These are phyloP conservation scores for Phenganax marumi DNA, from an alignment of 92 coral and sea anemone genomes.

Conservation along the genomic window DNA sequence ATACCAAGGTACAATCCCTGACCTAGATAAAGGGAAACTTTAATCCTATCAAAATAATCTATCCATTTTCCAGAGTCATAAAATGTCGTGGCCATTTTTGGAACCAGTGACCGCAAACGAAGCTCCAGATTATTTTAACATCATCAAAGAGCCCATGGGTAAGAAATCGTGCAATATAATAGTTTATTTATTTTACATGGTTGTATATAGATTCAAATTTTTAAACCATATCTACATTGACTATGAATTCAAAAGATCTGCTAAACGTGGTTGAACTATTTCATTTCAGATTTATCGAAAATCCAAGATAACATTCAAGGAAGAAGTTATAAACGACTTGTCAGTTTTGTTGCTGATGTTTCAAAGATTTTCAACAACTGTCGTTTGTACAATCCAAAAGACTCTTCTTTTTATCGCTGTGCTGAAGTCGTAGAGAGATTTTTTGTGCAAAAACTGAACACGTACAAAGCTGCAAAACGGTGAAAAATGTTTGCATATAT, in stretches of 20 bases:
- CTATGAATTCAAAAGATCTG: too few relatives aligned
- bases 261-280: not conserved
- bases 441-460: slow-evolving; percentile 88
- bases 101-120: slow-evolving; percentile 85
- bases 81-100: slow-evolving; percentile 99
- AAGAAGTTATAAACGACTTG: slow-evolving; percentile 74
- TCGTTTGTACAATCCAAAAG: slow-evolving; percentile 90
- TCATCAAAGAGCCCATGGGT: slow-evolving; percentile 97
- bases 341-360: slow-evolving; percentile 73
- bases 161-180: slow-evolving; percentile 19
- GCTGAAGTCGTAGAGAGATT: slow-evolving; percentile 96
- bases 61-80: slow-evolving; percentile 73
- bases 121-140: slow-evolving; percentile 79
- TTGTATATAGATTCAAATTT: too few relatives aligned
- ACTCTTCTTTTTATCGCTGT: slow-evolving; percentile 96
- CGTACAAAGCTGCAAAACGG: slow-evolving; percentile 67
- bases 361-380: slow-evolving; percentile 94
- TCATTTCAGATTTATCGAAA: slow-evolving; percentile 70
- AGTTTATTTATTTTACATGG: not conserved
- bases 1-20: too few relatives aligned
- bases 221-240: too few relatives aligned
- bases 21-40: too few relatives aligned
- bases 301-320: slow-evolving; percentile 73
- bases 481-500: not conserved
- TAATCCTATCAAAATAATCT: not conserved